Conservation (phyloP, 2,888 invertebrate species). For the Perizoma affinitatum region DNA sequence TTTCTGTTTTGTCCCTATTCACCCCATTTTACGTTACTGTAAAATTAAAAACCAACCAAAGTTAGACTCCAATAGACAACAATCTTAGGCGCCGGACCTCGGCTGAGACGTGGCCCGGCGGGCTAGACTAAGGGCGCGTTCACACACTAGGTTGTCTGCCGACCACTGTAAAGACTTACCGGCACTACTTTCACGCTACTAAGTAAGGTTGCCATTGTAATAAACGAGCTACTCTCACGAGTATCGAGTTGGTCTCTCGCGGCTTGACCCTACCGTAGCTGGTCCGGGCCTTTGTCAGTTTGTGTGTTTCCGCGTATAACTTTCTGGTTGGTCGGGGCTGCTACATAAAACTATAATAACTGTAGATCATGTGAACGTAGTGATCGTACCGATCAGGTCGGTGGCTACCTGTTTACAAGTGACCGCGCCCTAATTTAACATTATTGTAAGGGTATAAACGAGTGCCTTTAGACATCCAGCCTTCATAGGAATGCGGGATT, state of each 20-base stretch:
- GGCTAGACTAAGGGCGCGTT: conserved; percentile 39
- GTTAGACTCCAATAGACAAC: conserved; percentile 64
- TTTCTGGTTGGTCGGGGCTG: no score
- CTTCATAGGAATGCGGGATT: conserved; percentile 75
- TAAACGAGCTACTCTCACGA: no score
- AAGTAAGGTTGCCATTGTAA: no score
- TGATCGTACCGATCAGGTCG: not conserved
- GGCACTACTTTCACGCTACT: not conserved
- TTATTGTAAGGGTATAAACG: conserved; percentile 75
- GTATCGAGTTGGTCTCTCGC: no score
- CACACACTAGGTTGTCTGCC: conserved; percentile 1
- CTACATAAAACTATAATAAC: no score
- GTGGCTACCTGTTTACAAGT: conserved; percentile 2
- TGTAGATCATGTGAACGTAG: no score
- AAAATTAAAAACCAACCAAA: conserved; percentile 53
- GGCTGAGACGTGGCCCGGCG: conserved; percentile 28
- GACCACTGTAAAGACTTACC: not conserved
- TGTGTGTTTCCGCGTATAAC: no score
- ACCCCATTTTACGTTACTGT: no score
- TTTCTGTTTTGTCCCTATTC: no score
- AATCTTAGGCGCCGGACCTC: conserved; percentile 48
- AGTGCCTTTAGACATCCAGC: conserved; percentile 83
- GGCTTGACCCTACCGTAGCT: no score
- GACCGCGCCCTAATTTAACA: conserved; percentile 43
- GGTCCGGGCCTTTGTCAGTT: no score